Conservation (phyloP, 1,140 invertebrate genomes). For the Drosophila pruinosa region DNA sequence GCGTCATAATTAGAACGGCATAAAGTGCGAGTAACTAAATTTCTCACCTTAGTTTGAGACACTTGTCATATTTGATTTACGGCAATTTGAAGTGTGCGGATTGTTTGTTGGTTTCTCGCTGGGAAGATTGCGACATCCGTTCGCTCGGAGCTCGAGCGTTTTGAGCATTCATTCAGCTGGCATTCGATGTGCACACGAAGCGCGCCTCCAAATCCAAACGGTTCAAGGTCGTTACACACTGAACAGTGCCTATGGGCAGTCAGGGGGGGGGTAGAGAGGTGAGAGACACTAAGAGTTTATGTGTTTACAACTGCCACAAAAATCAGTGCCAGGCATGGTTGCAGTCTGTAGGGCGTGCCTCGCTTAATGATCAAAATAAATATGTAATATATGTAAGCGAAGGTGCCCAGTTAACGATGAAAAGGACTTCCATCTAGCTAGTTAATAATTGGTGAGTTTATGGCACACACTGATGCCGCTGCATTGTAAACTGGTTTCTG, state of each 20-base stretch:
- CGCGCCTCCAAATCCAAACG: constrained; percentile 6
- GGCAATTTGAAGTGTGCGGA: constrained; percentile 20
- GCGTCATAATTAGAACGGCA: constrained; percentile 38
- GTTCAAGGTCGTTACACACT: constrained; percentile 22
- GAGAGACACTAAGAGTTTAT: not conserved
- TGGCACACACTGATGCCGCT: not conserved
- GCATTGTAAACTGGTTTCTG: constrained; percentile 28
- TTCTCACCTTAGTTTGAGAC: constrained; percentile 20
- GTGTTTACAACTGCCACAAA: not conserved
- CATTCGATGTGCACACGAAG: constrained; percentile 10
- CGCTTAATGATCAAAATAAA: not conserved
- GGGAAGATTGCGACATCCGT: not conserved
- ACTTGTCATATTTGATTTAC: constrained; percentile 29
- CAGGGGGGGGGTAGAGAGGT: not conserved
- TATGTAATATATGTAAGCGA: not conserved
- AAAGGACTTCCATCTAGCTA: constrained; percentile 18
- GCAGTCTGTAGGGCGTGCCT: not conserved
- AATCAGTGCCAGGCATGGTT: not conserved
- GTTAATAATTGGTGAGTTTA: constrained; percentile 26
- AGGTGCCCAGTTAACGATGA: not conserved
- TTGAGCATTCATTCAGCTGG: not conserved
- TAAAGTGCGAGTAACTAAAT: constrained; percentile 2
- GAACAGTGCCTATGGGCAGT: not conserved
- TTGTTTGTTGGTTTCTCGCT: not conserved
- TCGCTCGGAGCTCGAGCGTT: not conserved